Base-by-base conservation (phyloP, 2,797 vertebrate genomes). In the Hemibagrus guttatus region DNA sequence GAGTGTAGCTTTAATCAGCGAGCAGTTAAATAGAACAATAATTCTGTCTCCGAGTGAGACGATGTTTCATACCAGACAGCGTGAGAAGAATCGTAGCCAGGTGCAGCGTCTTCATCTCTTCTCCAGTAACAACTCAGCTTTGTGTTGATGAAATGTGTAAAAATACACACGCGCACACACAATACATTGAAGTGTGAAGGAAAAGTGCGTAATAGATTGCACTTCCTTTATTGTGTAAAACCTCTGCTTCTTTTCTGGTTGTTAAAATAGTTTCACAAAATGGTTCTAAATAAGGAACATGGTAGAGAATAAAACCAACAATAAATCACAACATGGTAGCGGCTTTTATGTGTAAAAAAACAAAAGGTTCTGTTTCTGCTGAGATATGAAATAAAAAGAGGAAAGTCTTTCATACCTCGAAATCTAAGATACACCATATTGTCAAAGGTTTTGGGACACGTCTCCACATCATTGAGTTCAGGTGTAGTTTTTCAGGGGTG, bases 41-140 rank as follows among this genome's bases (percentile, higher is more conserved):
- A 78, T 28, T 4, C 2, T 54, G 46, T 52, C 0, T 71, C 4
- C n/a, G 71, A 54, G 74, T 56, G 74, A 76, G n/a, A 82, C 23
- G n/a, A 66, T 14, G 49, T 59, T 84, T 84, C 83, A 39, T 84
- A 84, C 68, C 69, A 2, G 54, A 61, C 31, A 74, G 66, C 0
- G 35, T 11, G 68, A 84, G 83, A 35, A 84, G 83, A 42, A 72
- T 19, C 56, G 0, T 0, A 52, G 13, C 3, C 42, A 52, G 39
- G 5, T 39, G 19, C 54, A 79, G 28, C 28, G 23, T 58, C 76
- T 79, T 79, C 76, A 79, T 39, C 54, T 59, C 75, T 78, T 78
- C 74, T 58, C 58, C 76, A 79, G 76, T 13, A 59, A 12, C 0
- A 58, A 31, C 71, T 49, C 42, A 16, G 42, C 71, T 74, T 71